Percentiles rank a stretch among this genome's conserved stretches.
These are phyloP conservation scores for Phainopepla nitens DNA, from an alignment of 2,113 vertebrate species.

Conservation along the genomic window DNA sequence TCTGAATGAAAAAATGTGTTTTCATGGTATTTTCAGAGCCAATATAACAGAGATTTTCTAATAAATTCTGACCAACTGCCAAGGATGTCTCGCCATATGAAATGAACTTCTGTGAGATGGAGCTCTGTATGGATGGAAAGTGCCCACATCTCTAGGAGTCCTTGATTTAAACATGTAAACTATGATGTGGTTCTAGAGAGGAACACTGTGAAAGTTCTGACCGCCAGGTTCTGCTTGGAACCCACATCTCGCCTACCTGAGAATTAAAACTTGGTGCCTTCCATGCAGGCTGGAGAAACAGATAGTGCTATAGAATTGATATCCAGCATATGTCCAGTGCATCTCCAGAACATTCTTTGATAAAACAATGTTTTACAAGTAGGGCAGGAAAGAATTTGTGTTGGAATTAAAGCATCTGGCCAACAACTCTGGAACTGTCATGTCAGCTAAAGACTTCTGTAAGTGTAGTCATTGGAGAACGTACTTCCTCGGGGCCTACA, in stretches of 20 bases:
- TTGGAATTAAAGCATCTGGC: not conserved
- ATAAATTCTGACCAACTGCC: not conserved
- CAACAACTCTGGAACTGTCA: not conserved
- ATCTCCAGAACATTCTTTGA: not conserved
- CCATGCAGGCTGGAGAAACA: not conserved
- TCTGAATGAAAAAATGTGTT: not conserved
- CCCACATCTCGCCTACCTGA: fast-evolving
- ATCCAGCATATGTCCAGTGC: not conserved
- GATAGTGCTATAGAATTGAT: not conserved
- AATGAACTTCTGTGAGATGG: not conserved
- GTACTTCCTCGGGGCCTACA: not conserved
- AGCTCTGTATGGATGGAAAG: not conserved
- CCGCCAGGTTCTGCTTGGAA: not conserved
- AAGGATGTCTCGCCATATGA: not conserved
- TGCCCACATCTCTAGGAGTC: not conserved
- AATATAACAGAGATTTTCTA: not conserved
- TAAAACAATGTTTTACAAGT: not conserved
- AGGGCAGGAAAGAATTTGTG: not conserved
- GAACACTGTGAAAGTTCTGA: not conserved
- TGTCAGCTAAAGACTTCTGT: not conserved
- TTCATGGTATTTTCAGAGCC: not conserved
- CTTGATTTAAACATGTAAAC: not conserved
- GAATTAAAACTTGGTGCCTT: not conserved
- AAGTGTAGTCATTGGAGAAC: not conserved
- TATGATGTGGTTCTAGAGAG: not conserved